Base-by-base conservation (phyloP, 2,113 vertebrate genomes). In the Origma solitaria region DNA sequence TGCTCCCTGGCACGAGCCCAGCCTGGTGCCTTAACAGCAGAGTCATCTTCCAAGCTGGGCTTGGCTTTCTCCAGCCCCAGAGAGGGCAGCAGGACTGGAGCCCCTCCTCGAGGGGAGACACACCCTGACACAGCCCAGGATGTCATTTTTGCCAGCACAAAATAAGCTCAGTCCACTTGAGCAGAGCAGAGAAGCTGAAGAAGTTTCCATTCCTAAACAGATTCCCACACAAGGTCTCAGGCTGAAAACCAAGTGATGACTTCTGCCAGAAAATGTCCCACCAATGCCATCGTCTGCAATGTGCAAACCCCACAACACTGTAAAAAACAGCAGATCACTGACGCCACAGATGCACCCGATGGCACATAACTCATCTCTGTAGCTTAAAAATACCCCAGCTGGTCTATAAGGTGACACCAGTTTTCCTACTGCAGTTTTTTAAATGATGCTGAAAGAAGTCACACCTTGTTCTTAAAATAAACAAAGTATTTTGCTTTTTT, bases 401-500 rank as follows among this genome's bases (percentile, higher is more conserved):
- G 28, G 72, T 81, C 60, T 53, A 8, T 15, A 64, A 78, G 51
- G 70, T 30, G 37, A 87, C 71, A 88, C 60, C 42, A 70, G n/a
- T 62, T 76, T 51, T 82, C 77, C 56, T 54, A 49, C 58, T 44
- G 45, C n/a, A 82, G 23, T 84, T 69, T 82, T 90, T 88, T 35
- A 47, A 82, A 80, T 1, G 13, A 35, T 83, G 54, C 62, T 65
- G 50, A 82, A 88, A 96, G 89, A 95, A 91, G 89, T 61, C 7
- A 2, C 58, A 80, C 91, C 85, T 95, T 69, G 31, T 96, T 97
- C 97, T 97, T 93, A 97, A 97, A 98, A 97, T 97, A 97, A 97
- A 96, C 49, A 16, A 97, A 96, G 77, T 91, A 42, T 94, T 97
- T 97, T 97, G 94, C 94, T 96, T 97, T 94, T 95, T 88, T 86